Evolutionary conservation across 2,888 invertebrate species (phyloP), one percentile per base, ranked within the genome.

Genomic region (Xestoiulus laeticollis): DNA sequence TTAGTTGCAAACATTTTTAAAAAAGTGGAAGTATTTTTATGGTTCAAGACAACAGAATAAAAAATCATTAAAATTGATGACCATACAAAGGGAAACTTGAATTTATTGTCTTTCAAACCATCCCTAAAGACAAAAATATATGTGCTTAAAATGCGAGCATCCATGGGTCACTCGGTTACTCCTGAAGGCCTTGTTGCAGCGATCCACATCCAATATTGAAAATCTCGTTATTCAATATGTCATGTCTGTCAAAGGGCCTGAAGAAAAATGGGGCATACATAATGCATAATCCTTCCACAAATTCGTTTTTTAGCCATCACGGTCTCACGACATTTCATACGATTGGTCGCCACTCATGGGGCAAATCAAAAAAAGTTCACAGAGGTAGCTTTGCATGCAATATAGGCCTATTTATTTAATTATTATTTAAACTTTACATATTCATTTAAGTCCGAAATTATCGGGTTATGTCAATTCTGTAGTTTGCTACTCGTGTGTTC

Each of bases 211-310:
- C 2, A 59, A 59, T 59, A 59, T 59, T 59, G 59, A 59, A 12
- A 59, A n/a, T n/a, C 59, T 48, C 59, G 19, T 59, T 59, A 59
- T n/a, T 59, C 59, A 59, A n/a, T n/a, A n/a, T n/a, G n/a, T n/a
- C n/a, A n/a, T 59, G n/a, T n/a, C 59, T n/a, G 59, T 59, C 59
- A 59, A 14, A 5, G n/a, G 6, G 12, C 1, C 59, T 5, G n/a
- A 59, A 59, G n/a, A 59, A 19, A n/a, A 59, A 19, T n/a, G 59
- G 19, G 2, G n/a, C 59, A 59, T 59, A n/a, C 59, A 59, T 59
- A 59, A 59, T 59, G n/a, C 59, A 59, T 59, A 59, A n/a, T 59
- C n/a, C 59, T 59, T 59, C 19, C n/a, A 59, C 3, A n/a, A 59
- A 12, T 19, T 19, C 38, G 1, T n/a, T n/a, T 59, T 19, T 59